phyloP scores from a whole-genome alignment of 2,113 vertebrate species.

The Amphiprion percula region DNA sequence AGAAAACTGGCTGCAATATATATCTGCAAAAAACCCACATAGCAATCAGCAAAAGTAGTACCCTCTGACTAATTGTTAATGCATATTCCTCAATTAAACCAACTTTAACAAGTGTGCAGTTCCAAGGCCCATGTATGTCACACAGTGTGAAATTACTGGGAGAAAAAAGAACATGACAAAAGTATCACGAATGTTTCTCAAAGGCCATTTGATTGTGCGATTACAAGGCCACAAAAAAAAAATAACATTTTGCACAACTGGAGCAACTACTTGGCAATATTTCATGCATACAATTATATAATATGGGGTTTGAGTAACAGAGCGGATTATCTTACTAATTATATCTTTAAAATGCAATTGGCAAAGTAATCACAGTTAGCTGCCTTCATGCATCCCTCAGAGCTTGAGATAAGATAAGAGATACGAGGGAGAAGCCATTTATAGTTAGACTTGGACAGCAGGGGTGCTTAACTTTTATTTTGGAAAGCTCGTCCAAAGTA shows the following conservation, averaged over 20 bases:
- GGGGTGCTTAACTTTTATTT: slow-evolving; percentile 55
- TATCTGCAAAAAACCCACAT: background rate
- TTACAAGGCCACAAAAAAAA: slow-evolving; percentile 14
- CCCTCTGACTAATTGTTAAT: background rate
- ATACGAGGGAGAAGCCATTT: slow-evolving; percentile 62
- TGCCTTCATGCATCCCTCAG: slow-evolving; percentile 51
- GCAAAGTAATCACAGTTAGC: slow-evolving; percentile 55
- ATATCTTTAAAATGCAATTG: slow-evolving; percentile 73
- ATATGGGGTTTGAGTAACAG: slow-evolving; percentile 49
- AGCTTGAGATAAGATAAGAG: slow-evolving; percentile 66
- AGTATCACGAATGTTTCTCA: slow-evolving; percentile 18
- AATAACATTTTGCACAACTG: slow-evolving; percentile 31
- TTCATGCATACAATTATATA: slow-evolving; percentile 50
- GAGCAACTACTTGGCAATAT: slow-evolving; percentile 39
- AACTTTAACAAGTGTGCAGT: background rate
- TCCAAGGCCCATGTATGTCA: background rate
- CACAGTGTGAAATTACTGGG: background rate
- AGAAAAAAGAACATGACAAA: background rate
- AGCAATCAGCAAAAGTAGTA: background rate
- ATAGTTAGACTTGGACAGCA: slow-evolving; percentile 64
- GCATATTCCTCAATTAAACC: background rate
- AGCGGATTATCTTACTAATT: slow-evolving; percentile 65
- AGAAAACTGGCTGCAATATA: background rate
- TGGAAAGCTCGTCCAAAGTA: slow-evolving; percentile 45
- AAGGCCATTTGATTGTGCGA: slow-evolving; percentile 32